Conservation (phyloP, 2,888 invertebrate genomes). For the Fragum fragum region DNA sequence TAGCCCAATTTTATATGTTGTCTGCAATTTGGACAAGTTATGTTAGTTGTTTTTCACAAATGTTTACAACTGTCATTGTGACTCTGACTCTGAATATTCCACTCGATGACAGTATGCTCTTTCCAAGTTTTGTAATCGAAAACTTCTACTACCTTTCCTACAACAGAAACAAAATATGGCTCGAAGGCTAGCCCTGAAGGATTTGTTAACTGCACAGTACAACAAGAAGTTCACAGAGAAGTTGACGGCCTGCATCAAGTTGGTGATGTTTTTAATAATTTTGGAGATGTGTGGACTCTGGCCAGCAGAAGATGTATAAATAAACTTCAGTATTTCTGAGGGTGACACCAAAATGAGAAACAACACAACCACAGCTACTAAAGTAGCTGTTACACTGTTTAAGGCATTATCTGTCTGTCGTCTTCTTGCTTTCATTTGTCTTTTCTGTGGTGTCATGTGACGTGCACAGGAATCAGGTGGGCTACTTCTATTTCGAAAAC, state of each 20-base stretch:
- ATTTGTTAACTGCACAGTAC: constrained; percentile 97
- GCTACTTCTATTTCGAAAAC: constrained; percentile 30
- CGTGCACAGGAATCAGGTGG: constrained; percentile 38
- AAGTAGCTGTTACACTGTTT: constrained; percentile 84
- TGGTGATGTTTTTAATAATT: constrained; percentile 76
- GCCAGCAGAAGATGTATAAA: constrained; percentile 65
- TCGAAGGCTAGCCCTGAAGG: constrained; percentile 90
- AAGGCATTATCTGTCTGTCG: constrained; percentile 79
- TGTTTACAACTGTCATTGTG: too few relatives aligned
- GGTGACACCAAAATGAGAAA: constrained; percentile 85
- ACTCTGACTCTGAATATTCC: constrained; percentile 65
- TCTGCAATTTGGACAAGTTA: too few relatives aligned
- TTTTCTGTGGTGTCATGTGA: constrained; percentile 52
- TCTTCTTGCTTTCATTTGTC: constrained; percentile 58
- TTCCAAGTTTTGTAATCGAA: constrained; percentile 51
- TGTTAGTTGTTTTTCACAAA: too few relatives aligned
- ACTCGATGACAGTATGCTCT: constrained; percentile 63
- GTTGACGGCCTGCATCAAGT: constrained; percentile 84
- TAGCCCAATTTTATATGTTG: too few relatives aligned
- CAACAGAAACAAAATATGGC: constrained; percentile 75
- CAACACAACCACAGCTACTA: constrained; percentile 83
- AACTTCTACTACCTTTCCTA: constrained; percentile 29
- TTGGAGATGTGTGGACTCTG: constrained; percentile 56
- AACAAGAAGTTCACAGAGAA: constrained; percentile 93
- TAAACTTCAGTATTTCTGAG: constrained; percentile 83